phyloP scores from a whole-genome alignment of 2,113 vertebrate genomes.

The Microcebus jonahi region DNA sequence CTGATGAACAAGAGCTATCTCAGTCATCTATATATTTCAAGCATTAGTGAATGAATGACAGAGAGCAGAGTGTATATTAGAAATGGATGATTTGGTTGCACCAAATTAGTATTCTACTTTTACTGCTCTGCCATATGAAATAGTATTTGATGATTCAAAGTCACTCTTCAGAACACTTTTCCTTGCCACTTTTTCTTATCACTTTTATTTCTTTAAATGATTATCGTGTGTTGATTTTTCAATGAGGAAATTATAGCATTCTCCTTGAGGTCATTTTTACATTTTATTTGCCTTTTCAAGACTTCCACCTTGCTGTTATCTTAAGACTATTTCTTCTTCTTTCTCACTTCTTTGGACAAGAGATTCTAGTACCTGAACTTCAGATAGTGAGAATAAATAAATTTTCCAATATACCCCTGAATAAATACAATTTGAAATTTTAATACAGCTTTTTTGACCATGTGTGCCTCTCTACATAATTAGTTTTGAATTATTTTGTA shows the following conservation, averaged over 20 bases:
- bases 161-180: not conserved
- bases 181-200: not conserved
- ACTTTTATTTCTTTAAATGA: not conserved
- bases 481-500: not conserved
- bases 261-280: not conserved
- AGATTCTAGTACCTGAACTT: not conserved
- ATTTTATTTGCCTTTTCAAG: not conserved
- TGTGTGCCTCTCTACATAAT: not conserved
- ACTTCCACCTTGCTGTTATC: not conserved
- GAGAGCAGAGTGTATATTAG: slow-evolving; percentile 10
- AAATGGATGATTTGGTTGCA: slow-evolving; percentile 34
- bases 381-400: not conserved
- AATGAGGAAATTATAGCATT: not conserved
- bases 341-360: not conserved
- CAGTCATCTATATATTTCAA: slow-evolving; percentile 27
- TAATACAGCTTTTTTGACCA: not conserved
- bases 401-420: not conserved
- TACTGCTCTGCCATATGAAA: not conserved
- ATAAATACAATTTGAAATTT: not conserved
- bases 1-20: slow-evolving; percentile 42
- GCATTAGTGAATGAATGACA: not conserved
- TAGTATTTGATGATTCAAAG: slow-evolving; percentile 15
- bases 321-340: slow-evolving; percentile 16
- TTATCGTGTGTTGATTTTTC: not conserved
- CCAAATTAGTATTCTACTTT: slow-evolving; percentile 28